phyloP scores from a whole-genome alignment of 2,113 vertebrate genomes.

The Syngnathus floridae region DNA sequence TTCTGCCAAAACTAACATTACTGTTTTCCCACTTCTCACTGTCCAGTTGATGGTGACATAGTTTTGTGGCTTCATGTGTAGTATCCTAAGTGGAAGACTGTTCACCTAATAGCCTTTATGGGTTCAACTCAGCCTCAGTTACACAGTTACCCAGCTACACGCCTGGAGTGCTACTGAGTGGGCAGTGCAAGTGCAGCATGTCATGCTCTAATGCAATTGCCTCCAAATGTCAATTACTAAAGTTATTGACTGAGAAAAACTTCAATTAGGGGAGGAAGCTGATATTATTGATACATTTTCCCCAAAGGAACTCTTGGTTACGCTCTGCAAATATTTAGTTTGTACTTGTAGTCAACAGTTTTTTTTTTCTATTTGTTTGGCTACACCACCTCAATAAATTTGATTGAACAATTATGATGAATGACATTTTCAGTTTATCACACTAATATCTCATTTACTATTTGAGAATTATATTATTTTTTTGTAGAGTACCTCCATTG shows the following conservation, averaged over 20 bases:
- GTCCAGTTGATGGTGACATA: background rate
- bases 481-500: no score
- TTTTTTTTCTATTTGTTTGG: background rate
- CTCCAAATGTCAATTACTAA: conserved; percentile 20
- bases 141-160: background rate
- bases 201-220: conserved; percentile 24
- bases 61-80: background rate
- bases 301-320: background rate
- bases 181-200: conserved; percentile 23
- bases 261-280: conserved; percentile 6
- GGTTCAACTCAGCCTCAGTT: background rate
- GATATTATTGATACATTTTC: conserved; percentile 4
- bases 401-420: no score
- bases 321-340: background rate
- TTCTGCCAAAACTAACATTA: no score
- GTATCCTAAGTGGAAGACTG: no score
- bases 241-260: conserved; percentile 4
- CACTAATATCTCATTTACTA: no score
- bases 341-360: background rate
- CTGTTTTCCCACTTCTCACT: background rate
- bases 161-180: conserved; percentile 14
- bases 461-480: no score
- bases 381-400: no score
- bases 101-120: background rate
- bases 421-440: no score